Percentiles rank a stretch among this genome's conserved stretches.
These are phyloP conservation scores for Ceratosolen solmsi DNA, from an alignment of 1,140 invertebrate genomes.

Conservation along the genomic window DNA sequence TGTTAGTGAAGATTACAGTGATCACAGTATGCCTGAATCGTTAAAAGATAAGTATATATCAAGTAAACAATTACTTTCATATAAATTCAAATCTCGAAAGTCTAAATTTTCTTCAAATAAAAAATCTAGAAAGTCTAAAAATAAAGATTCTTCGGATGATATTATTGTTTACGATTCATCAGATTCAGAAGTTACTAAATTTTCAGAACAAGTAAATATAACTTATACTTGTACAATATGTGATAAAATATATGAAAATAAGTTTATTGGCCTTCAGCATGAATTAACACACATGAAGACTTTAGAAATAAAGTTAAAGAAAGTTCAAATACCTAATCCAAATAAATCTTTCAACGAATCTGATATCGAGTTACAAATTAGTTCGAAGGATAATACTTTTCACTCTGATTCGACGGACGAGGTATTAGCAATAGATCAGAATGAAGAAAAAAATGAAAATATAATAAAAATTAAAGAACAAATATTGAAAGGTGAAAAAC, in stretches of 20 bases:
- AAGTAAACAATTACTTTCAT: conserved; percentile 3
- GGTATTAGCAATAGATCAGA: not conserved
- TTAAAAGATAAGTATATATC: not conserved
- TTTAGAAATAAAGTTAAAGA: conserved; percentile 60
- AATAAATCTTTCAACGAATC: conserved; percentile 3
- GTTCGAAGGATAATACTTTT: not conserved
- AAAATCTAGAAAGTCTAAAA: conserved; percentile 22
- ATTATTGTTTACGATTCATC: conserved; percentile 13
- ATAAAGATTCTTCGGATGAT: not conserved
- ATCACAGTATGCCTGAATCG: not conserved
- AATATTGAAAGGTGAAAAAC: not conserved
- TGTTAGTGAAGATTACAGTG: not conserved
- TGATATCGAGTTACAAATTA: conserved; percentile 14
- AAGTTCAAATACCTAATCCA: conserved; percentile 43
- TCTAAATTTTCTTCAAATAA: not conserved
- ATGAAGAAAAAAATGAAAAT: conserved; percentile 17
- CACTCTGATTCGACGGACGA: not conserved
- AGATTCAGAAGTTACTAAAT: conserved; percentile 19
- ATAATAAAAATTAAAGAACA: conserved; percentile 9
- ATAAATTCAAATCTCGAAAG: not conserved
- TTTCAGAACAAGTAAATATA: not conserved
- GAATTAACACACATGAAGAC: conserved; percentile 64
- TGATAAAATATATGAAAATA: conserved; percentile 59
- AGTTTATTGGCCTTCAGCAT: conserved; percentile 59
- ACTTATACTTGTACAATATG: conserved; percentile 62